phyloP scores from a whole-genome alignment of 1,140 invertebrate species.

The Diachasmimorpha longicaudata region DNA sequence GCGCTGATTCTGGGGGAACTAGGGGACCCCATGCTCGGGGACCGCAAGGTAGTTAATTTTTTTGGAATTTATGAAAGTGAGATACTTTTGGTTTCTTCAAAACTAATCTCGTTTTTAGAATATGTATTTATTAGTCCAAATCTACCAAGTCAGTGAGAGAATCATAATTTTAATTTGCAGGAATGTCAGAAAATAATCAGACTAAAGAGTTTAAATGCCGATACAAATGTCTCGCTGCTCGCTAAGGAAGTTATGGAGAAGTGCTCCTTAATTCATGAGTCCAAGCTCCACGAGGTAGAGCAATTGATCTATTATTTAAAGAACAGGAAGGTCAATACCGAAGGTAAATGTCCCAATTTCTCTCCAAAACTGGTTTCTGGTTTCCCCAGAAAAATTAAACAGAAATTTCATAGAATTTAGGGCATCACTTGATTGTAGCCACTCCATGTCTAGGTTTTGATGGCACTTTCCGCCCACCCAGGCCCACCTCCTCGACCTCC shows the following conservation, averaged over 20 bases:
- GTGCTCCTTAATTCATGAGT: conserved; percentile 87
- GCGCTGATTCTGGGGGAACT: conserved; percentile 83
- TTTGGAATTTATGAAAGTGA: too few relatives aligned
- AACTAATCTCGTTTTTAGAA: too few relatives aligned
- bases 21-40: conserved; percentile 84
- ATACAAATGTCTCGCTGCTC: conserved; percentile 80
- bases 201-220: conserved; percentile 80
- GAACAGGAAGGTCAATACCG: conserved; percentile 73
- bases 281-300: conserved; percentile 84
- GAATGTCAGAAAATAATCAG: conserved; percentile 85
- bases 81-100: too few relatives aligned
- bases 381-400: too few relatives aligned
- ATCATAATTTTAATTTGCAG: conserved; percentile 50
- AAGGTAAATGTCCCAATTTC: conserved; percentile 32
- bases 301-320: conserved; percentile 92
- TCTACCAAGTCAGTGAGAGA: too few relatives aligned
- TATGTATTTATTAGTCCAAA: too few relatives aligned
- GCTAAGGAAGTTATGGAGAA: conserved; percentile 88
- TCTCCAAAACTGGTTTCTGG: too few relatives aligned
- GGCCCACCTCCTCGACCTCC: conserved; percentile 55
- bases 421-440: too few relatives aligned
- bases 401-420: too few relatives aligned
- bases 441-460: conserved; percentile 17
- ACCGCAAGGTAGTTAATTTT: conserved; percentile 72
- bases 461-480: conserved; percentile 40